Evolutionary conservation across 2,888 invertebrate species (phyloP).

Genomic region (Deilephila elpenor): DNA sequence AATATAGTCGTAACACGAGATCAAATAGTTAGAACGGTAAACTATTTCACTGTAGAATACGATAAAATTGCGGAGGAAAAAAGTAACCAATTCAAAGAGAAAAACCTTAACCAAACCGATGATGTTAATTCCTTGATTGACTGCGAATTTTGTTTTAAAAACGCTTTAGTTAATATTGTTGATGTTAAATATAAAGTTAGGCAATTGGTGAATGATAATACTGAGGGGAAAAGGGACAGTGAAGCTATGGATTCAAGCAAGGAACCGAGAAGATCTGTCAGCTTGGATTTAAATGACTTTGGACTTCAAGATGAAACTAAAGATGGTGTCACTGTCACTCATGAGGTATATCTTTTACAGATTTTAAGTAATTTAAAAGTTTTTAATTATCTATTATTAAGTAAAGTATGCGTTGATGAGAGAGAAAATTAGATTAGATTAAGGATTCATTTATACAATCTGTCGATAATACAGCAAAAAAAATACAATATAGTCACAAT

Average conservation of each 20-base stretch:
- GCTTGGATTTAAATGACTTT: slow-evolving; percentile 53
- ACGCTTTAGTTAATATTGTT: slow-evolving; percentile 34
- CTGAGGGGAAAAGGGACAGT: slow-evolving; percentile 41
- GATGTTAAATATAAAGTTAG: slow-evolving; percentile 49
- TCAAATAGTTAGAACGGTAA: slow-evolving; percentile 61
- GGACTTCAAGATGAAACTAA: slow-evolving; percentile 50
- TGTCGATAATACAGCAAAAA: too few species aligned
- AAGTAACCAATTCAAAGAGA: slow-evolving; percentile 27
- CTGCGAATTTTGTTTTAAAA: slow-evolving; percentile 35
- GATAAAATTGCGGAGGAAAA: slow-evolving; percentile 38
- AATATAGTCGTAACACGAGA: slow-evolving; percentile 57
- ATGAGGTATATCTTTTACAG: slow-evolving; percentile 58
- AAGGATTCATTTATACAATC: too few species aligned
- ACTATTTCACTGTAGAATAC: slow-evolving; percentile 71
- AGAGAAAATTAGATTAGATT: too few species aligned
- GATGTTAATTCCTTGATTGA: not conserved
- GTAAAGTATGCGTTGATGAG: too few species aligned
- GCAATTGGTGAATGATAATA: slow-evolving; percentile 52
- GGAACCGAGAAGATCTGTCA: slow-evolving; percentile 43
- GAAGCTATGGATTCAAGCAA: slow-evolving; percentile 44
- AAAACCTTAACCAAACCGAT: slow-evolving; percentile 36
- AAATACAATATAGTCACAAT: too few species aligned
- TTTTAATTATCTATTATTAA: not conserved
- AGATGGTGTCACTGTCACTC: slow-evolving; percentile 51
- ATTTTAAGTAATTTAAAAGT: slow-evolving; percentile 10